Base-by-base conservation (phyloP, 2,888 invertebrate species). In the Cerceris ruficornis region DNA sequence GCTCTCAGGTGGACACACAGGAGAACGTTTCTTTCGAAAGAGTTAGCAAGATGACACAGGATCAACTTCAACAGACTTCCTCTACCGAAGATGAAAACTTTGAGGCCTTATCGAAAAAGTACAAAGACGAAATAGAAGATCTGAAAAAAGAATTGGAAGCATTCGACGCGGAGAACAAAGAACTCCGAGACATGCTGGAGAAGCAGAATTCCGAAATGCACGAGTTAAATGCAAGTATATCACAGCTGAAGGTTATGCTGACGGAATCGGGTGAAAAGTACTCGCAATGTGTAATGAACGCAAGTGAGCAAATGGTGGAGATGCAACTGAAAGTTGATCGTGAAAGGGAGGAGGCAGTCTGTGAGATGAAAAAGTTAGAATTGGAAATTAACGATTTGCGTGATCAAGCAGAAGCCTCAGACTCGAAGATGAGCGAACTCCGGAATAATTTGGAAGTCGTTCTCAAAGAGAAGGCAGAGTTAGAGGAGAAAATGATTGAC, bases 131-230 rank as follows among this genome's bases (percentile, higher is more conserved):
- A 83, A 90, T 95, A n/a, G 90, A 93, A 9, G 93, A 94, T 77
- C 87, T 95, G 4, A 93, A 93, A 72, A 93, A 93, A 39, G 94
- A 93, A 67, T 91, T 95, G 66, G 94, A 94, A 79, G 95, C 95
- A 70, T 87, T 95, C n/a, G 93, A 93, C n/a, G 90, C 93, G 0
- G 95, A 95, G 80, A 95, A 95, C 80, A 94, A 94, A 75, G 95
- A 95, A 77, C 83, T 95, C 55, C 95, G 95, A 84, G 91, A 93
- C 0, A 85, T 94, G 46, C 88, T 95, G 14, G 94, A 94, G 70
- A 94, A 94, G 74, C 94, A 94, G 72, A 92, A 92, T 83, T 88
- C 49, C 59, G 92, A 84, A 88, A 92, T 88, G 88, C 84, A 91
- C 14, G 80, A 88, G 13, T 62, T 86, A 6, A 84, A 87, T 6